Base-by-base conservation (phyloP, 2,113 vertebrate species). In the Crotalus viridis region DNA sequence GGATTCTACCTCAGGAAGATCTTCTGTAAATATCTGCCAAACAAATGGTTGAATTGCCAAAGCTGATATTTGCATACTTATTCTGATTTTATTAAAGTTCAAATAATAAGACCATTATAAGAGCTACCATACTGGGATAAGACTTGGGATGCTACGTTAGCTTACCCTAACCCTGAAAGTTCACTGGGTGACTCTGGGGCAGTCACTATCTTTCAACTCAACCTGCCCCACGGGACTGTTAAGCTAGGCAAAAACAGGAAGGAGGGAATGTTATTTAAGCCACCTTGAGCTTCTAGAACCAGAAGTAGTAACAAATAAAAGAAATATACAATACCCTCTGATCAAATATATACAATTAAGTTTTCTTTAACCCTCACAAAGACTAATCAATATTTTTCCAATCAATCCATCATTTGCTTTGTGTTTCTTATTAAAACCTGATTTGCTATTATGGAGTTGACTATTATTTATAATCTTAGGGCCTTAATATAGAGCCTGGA, bases 11-110 rank as follows among this genome's bases (percentile, higher is more conserved):
- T 99, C 99, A 0, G 98, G 98, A 43, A 99, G 98, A 95, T 99
- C 99, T 97, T 99, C 99, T 0, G 99, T 99, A 95, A 99, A 99
- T 96, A 99, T 99, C 99, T 99, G 97, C 93, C 69, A 93, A 95
- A 96, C n/a, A 90, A 95, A 94, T 93, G 28, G 17, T 46, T 91
- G 26, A 88, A 89, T 91, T 95, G 15, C 22, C 33, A 54, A 54
- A 48, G 26, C n/a, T 91, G 21, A 54, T 10, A 9, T 54, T 55
- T 92, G 1, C 10, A 81, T 13, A 89, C 69, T 13, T 39, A 26
- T 4, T 24, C 0, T 94, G 28, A 59, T 92, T 92, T 57, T 87
- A 93, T 52, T 85, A 87, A 94, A 13, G 88, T 12, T 19, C 33
- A 81, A 19, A 81, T 39, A 74, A 74, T n/a, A 74, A 43, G 33